phyloP scores from a whole-genome alignment of 2,797 vertebrate genomes.

The Hozukius guyotensis region DNA sequence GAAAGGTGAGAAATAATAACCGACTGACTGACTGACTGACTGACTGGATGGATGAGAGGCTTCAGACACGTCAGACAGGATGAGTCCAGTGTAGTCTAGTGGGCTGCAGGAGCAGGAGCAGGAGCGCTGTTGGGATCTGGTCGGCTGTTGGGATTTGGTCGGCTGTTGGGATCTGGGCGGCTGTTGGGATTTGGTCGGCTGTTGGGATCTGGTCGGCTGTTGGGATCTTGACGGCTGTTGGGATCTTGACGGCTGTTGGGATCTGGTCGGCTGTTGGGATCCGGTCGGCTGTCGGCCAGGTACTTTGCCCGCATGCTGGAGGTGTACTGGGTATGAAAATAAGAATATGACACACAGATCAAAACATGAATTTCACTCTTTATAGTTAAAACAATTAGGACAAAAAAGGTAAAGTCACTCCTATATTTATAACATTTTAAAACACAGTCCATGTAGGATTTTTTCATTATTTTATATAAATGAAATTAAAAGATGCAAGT shows the following conservation, averaged over 20 bases:
- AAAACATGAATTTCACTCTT: neutral
- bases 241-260: no score
- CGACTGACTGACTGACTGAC: neutral
- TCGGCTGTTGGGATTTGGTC: constrained; percentile 30
- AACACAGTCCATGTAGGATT: constrained; percentile 27
- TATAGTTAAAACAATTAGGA: neutral
- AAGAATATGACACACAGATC: neutral
- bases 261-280: constrained; percentile 80
- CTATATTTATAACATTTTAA: neutral
- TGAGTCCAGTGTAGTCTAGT: constrained; percentile 73
- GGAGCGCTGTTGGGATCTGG: constrained; percentile 82
- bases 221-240: constrained; percentile 80
- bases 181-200: constrained; percentile 73
- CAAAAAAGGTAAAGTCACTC: neutral
- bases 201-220: constrained; percentile 40
- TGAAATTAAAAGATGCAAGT: neutral
- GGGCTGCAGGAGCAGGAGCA: constrained; percentile 59
- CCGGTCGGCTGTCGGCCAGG: constrained; percentile 92
- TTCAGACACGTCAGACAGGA: constrained; percentile 23
- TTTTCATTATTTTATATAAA: neutral
- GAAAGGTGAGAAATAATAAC: neutral
- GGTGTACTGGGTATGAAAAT: constrained; percentile 90
- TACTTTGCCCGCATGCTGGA: constrained; percentile 99
- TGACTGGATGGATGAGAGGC: neutral
- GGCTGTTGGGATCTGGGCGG: constrained; percentile 86